Base-by-base conservation (phyloP, 2,797 vertebrate genomes). In the Cynopterus sphinx region DNA sequence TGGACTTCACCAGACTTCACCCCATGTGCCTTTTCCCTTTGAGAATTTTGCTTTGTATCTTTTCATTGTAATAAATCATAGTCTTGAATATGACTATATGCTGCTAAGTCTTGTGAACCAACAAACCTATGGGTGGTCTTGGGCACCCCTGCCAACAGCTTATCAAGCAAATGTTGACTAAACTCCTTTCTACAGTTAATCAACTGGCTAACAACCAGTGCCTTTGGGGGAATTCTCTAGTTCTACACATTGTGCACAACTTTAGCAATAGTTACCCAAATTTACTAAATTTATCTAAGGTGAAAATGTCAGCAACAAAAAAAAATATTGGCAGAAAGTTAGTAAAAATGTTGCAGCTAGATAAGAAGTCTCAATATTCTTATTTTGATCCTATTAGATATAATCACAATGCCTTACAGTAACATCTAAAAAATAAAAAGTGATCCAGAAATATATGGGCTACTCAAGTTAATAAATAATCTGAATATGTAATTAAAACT, bases 401-500 rank as follows among this genome's bases (percentile, higher is more conserved):
- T 39, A 67, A 94, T 78, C 22, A 82, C 11, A 92, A 55, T 59
- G 71, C 28, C 22, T 51, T 77, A 83, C 0, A 81, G 31, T 55
- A 61, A 55, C 74, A 19, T 71, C 33, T 74, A 90, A 83, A 90
- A 87, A 81, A 51, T 31, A 68, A 83, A 77, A 83, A 78, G 28
- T 73, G 63, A 81, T 41, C 26, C 16, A 77, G 28, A 71, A 55
- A 95, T 87, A 70, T 70, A 83, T 31, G 6, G 53, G 33, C 9
- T 87, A 75, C 17, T 77, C 15, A 19, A 91, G 86, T 65, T 91
- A 87, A n/a, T 71, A 67, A 87, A 61, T 51, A 92, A 2, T 9
- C 24, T 77, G 75, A 74, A 19, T 53, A 53, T 55, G 19, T 87
- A 94, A 95, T 53, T 85, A 94, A 81, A 93, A 55, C 36, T 67